A percentile compares a stretch with the other conserved stretches of the same genome.
These are phyloP conservation scores for Apostichopus parvimensis DNA, from an alignment of 35 echinoderm and acorn worm genomes.

Conservation along the genomic window DNA sequence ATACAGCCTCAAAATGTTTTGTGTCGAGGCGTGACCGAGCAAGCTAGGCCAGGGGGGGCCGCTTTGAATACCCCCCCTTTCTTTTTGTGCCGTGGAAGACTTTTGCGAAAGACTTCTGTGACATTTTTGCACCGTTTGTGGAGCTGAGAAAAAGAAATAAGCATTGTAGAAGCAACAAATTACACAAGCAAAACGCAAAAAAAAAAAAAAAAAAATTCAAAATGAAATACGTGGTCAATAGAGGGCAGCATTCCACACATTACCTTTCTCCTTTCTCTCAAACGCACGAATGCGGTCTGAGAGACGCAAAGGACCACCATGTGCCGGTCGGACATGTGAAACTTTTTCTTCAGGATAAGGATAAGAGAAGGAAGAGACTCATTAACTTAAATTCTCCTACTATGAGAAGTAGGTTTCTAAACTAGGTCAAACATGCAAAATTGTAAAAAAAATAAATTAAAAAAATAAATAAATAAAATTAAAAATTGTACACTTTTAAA, in stretches of 20 bases:
- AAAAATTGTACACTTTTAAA: too few species aligned
- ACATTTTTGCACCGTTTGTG: conserved; percentile 3
- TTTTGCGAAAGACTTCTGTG: background rate
- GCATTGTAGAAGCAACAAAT: conserved; percentile 3
- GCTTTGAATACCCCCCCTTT: too few species aligned
- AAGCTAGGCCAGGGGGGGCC: too few species aligned
- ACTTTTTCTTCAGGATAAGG: conserved; percentile 32
- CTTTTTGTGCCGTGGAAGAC: too few species aligned
- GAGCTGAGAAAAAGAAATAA: conserved; percentile 1
- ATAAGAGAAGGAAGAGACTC: background rate
- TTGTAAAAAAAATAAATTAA: too few species aligned
- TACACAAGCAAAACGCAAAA: background rate
- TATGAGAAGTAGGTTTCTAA: too few species aligned
- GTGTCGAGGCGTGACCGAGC: too few species aligned
- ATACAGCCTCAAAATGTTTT: too few species aligned
- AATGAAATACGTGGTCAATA: background rate
- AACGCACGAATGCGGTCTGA: conserved; percentile 41
- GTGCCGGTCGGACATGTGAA: background rate
- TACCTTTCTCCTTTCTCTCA: conserved; percentile 37
- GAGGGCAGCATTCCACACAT: conserved; percentile 3
- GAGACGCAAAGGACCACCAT: background rate
- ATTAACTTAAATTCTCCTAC: too few species aligned
- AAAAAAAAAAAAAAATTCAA: background rate
- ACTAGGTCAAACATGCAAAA: too few species aligned
- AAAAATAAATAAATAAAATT: too few species aligned